A percentile compares a stretch with the other conserved stretches of the same genome.
These are phyloP conservation scores for Drosophila atroscutellata DNA, from an alignment of 2,888 invertebrate genomes.

Conservation along the genomic window DNA sequence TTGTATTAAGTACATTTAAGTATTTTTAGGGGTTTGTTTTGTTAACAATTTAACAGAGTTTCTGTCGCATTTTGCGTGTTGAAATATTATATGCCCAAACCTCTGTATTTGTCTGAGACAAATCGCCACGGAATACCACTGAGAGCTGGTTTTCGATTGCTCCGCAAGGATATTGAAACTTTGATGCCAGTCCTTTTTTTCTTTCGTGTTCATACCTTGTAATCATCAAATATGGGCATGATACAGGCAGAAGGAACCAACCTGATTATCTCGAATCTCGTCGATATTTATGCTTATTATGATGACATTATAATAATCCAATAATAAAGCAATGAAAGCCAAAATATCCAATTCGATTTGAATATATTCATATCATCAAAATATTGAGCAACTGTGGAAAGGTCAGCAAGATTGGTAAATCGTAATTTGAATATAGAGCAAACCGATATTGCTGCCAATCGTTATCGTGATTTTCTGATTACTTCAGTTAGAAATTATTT, in stretches of 20 bases:
- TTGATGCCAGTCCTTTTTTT: constrained; percentile 17
- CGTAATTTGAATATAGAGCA: not conserved
- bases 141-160: constrained; percentile 45
- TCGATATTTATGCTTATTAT: not conserved
- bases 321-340: not conserved
- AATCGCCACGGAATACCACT: constrained; percentile 26
- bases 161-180: constrained; percentile 50
- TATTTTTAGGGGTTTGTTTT: not conserved
- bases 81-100: not conserved
- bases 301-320: too few species aligned
- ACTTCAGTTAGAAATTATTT: not conserved
- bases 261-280: not conserved
- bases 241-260: not conserved
- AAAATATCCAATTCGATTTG: not conserved
- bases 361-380: not conserved
- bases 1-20: too few species aligned
- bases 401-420: not conserved
- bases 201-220: not conserved
- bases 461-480: not conserved
- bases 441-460: not conserved
- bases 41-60: constrained; percentile 21
- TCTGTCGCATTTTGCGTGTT: constrained; percentile 19
- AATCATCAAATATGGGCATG: not conserved
- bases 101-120: constrained; percentile 30
- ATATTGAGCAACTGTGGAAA: not conserved